Evolutionary conservation across 35 echinoderm and acorn worm species (phyloP).

Genomic region (Lytechinus variegatus): DNA sequence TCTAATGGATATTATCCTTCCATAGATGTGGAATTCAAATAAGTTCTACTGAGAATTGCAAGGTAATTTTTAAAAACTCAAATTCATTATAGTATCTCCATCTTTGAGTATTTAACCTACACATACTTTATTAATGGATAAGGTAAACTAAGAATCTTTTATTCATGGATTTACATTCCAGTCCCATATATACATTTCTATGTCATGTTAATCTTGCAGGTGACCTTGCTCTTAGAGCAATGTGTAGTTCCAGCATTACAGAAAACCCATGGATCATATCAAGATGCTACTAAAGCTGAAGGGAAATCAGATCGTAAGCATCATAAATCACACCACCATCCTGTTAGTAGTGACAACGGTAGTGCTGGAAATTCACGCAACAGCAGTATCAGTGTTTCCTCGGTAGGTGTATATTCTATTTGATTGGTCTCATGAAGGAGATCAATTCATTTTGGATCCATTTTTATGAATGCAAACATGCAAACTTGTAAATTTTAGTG

Average conservation of each 20-base stretch:
- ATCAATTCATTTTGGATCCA: not conserved
- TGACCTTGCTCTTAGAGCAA: slow-evolving; percentile 52
- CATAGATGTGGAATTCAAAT: too few relatives aligned
- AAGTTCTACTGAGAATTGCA: too few relatives aligned
- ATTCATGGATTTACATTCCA: not conserved
- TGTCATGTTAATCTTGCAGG: slow-evolving; percentile 3
- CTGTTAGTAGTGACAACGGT: not conserved
- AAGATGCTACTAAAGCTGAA: slow-evolving; percentile 49
- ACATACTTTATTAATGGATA: not conserved
- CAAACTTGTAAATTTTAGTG: too few relatives aligned
- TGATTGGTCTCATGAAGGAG: not conserved
- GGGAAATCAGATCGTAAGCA: slow-evolving; percentile 63
- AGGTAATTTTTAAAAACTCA: too few relatives aligned
- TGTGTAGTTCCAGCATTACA: slow-evolving; percentile 62
- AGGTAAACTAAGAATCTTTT: not conserved
- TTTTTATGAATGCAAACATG: too few relatives aligned
- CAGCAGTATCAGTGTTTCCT: slow-evolving; percentile 3
- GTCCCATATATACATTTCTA: not conserved
- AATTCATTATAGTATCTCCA: too few relatives aligned
- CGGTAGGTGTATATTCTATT: not conserved
- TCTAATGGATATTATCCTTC: too few relatives aligned
- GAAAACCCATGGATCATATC: slow-evolving; percentile 63
- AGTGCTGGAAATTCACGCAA: not conserved
- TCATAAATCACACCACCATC: not conserved
- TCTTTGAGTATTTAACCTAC: not conserved